Base-by-base conservation (phyloP, 2,888 invertebrate genomes). In the Drosophila leonis region DNA sequence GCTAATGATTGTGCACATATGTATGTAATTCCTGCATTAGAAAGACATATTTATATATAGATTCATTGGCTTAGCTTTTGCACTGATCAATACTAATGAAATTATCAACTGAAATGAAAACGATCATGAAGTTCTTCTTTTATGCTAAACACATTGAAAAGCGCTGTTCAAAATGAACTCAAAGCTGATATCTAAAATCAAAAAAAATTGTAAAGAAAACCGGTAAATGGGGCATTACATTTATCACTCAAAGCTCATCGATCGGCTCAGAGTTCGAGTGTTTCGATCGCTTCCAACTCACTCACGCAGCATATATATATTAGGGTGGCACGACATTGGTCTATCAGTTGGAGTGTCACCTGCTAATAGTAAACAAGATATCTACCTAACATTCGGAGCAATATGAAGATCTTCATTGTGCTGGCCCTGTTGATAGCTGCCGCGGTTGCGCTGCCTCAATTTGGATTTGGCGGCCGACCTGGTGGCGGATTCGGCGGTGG, bases 391-490 rank as follows among this genome's bases (percentile, higher is more conserved):
- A 5, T 62, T 56, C 7, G 37, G 9, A 60, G 20, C 42, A 73
- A 72, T 10, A 91, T 91, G 91, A 91, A 91, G 71, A 75, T 81
- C 41, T 56, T 91, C 33, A 70, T 91, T 70, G 82, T 88, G 39
- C 59, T 91, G 24, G 80, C 85, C 20, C 59, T 92, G 57, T 18
- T 90, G 72, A 76, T 91, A 69, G 90, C 88, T 35, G 88, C 76
- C 20, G 82, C 72, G 27, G 66, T 78, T 41, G 90, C 91, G 4
- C 12, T 81, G 68, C 91, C 79, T 24, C 68, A 72, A 2, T 51
- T 56, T 15, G 51, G 61, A 13, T 57, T 63, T 10, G 41, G 39
- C 10, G 31, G 48, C 2, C 8, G 44, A 2, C 65, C 65, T 31
- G n/a, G 24, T 24, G 24, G 24, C 4, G 55, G 60, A n/a, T 46